Conservation (phyloP, 2,888 invertebrate species). For the Ectropis crepuscularia region DNA sequence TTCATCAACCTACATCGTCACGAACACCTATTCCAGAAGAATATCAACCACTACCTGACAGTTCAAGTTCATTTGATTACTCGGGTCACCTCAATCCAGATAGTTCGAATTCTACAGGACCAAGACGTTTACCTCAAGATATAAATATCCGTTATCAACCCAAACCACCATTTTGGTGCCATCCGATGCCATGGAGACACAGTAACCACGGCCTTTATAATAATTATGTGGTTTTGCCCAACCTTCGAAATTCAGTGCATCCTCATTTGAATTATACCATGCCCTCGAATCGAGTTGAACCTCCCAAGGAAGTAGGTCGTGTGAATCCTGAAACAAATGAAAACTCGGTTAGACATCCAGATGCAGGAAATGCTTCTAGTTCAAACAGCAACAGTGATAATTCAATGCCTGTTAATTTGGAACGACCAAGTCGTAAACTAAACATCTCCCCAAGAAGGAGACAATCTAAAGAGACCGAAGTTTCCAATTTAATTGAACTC, state of each 20-base stretch:
- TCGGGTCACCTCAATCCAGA: slow-evolving; percentile 56
- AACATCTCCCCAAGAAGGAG: slow-evolving; percentile 77
- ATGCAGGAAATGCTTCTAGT: neutral
- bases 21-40: slow-evolving; percentile 78
- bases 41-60: slow-evolving; percentile 78
- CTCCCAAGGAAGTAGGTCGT: slow-evolving; percentile 1
- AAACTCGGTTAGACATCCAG: slow-evolving; percentile 1
- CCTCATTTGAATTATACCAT: slow-evolving; percentile 58
- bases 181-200: slow-evolving; percentile 47
- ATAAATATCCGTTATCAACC: slow-evolving; percentile 76
- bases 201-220: slow-evolving; percentile 48
- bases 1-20: slow-evolving; percentile 64
- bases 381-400: slow-evolving; percentile 7
- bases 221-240: slow-evolving; percentile 63
- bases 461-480: slow-evolving; percentile 71
- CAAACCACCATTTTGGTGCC: slow-evolving; percentile 67
- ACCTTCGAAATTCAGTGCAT: slow-evolving; percentile 61
- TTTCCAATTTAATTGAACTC: slow-evolving; percentile 73
- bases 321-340: slow-evolving; percentile 13
- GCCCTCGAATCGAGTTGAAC: slow-evolving; percentile 29
- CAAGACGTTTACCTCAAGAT: slow-evolving; percentile 56
- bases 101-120: slow-evolving; percentile 50
- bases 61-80: slow-evolving; percentile 73
- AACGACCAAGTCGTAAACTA: slow-evolving; percentile 74
- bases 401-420: slow-evolving; percentile 48